Evolutionary conservation across 2,113 vertebrate species (phyloP).

Genomic region (Dipodomys spectabilis): DNA sequence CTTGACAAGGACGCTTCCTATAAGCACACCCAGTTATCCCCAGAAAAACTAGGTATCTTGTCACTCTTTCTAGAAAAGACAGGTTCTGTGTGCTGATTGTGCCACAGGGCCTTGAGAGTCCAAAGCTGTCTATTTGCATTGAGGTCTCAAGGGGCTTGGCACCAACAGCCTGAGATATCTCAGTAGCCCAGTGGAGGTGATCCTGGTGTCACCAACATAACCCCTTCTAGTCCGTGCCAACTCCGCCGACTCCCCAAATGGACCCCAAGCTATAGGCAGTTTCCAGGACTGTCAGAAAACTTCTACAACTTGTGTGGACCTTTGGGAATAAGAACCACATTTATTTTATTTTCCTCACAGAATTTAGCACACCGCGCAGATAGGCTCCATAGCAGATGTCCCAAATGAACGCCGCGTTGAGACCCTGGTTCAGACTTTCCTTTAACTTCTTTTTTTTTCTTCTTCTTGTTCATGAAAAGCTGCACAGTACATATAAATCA

Average conservation of each 20-base stretch:
- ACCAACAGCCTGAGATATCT: background rate
- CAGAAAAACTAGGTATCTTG: background rate
- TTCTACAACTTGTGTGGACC: background rate
- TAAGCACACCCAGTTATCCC: background rate
- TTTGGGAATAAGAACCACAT: background rate
- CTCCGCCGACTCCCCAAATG: background rate
- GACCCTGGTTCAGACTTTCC: background rate
- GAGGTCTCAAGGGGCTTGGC: background rate
- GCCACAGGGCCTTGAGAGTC: background rate
- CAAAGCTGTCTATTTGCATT: background rate
- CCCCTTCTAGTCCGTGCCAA: background rate
- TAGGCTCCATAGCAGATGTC: background rate
- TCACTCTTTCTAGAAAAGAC: background rate
- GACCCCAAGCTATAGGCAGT: background rate
- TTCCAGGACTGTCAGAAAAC: background rate
- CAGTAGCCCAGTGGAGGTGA: background rate
- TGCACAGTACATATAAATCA: background rate
- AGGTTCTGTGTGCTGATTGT: conserved; percentile 13
- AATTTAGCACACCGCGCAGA: background rate
- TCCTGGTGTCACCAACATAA: background rate
- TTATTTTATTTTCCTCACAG: background rate
- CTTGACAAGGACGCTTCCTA: background rate
- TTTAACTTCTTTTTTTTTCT: background rate
- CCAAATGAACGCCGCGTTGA: background rate
- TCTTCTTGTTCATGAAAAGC: conserved; percentile 7